phyloP scores from a whole-genome alignment of 2,888 invertebrate species.

The Hemithea aestivaria region DNA sequence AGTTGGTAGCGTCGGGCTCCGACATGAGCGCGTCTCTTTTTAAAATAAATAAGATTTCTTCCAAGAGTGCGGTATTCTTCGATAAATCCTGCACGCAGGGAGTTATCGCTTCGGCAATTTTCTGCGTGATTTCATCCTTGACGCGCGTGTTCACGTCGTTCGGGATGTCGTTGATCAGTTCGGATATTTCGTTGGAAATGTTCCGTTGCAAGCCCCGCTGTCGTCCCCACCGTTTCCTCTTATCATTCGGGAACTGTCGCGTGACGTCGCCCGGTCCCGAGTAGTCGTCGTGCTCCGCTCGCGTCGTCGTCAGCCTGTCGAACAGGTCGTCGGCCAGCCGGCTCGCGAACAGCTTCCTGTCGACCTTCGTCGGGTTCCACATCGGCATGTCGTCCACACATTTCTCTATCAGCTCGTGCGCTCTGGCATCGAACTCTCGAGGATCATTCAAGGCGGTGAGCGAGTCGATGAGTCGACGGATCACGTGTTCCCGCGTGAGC shows the following conservation, averaged over 20 bases:
- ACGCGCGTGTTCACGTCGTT: conserved; percentile 11
- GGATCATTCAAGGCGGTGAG: conserved; percentile 28
- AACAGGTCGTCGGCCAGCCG: conserved; percentile 32
- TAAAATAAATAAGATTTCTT: conserved; percentile 22
- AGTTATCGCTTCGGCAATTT: conserved; percentile 22
- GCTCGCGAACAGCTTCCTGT: conserved; percentile 32
- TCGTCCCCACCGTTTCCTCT: too few species aligned
- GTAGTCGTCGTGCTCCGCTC: conserved; percentile 23
- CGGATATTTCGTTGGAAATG: conserved; percentile 18
- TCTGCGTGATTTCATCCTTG: conserved; percentile 18
- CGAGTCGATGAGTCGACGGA: conserved; percentile 27
- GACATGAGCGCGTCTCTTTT: conserved; percentile 21
- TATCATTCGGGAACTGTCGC: too few species aligned
- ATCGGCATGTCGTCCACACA: conserved; percentile 39
- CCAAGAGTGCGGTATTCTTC: conserved; percentile 4
- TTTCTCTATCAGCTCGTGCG: conserved; percentile 26
- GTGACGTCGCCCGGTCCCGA: too few species aligned
- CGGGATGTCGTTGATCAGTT: conserved; percentile 15
- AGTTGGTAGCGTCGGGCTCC: conserved; percentile 15
- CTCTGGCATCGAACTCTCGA: conserved; percentile 27
- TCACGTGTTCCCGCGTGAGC: conserved; percentile 25
- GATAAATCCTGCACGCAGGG: conserved; percentile 16
- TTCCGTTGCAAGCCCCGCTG: conserved; percentile 12
- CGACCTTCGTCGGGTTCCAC: conserved; percentile 38
- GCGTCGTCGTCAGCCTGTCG: conserved; percentile 20